These are phyloP conservation scores for Tachyglossus aculeatus DNA, from an alignment of 2,797 vertebrate species.

Conservation along the genomic window DNA sequence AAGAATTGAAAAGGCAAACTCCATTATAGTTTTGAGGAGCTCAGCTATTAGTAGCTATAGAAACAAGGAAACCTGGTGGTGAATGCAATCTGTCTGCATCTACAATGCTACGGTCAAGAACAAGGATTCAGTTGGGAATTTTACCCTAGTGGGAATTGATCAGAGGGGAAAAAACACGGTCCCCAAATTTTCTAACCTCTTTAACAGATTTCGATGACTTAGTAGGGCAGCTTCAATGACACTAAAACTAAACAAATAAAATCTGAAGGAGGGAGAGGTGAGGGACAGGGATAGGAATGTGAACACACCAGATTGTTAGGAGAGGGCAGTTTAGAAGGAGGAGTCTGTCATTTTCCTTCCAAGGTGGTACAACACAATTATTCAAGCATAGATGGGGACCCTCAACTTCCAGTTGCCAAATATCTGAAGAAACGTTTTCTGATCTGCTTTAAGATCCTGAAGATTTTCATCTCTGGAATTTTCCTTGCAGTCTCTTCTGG, in stretches of 20 bases:
- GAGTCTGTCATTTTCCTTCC: too few relatives aligned
- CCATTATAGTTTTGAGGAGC: slow-evolving; percentile 58
- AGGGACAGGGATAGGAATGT: not conserved
- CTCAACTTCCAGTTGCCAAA: slow-evolving; percentile 33
- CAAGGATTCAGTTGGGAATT: too few relatives aligned
- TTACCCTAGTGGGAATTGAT: too few relatives aligned
- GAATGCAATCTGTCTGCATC: slow-evolving; percentile 30
- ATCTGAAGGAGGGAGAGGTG: not conserved
- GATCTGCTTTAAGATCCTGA: slow-evolving; percentile 49
- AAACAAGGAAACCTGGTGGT: slow-evolving; percentile 62
- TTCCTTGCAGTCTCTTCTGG: slow-evolving; percentile 1
- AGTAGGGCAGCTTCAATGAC: too few relatives aligned
- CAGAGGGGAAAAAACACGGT: too few relatives aligned
- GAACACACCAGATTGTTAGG: slow-evolving; percentile 63
- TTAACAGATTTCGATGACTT: too few relatives aligned
- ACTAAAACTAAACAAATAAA: not conserved
- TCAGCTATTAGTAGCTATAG: slow-evolving; percentile 76
- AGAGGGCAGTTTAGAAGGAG: slow-evolving; percentile 29
- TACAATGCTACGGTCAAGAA: too few relatives aligned
- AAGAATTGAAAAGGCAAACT: slow-evolving; percentile 54
- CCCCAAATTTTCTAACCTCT: too few relatives aligned
- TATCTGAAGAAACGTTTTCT: slow-evolving; percentile 51
- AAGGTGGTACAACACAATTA: slow-evolving; percentile 67
- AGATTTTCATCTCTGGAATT: slow-evolving; percentile 45
- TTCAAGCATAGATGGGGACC: slow-evolving; percentile 45